A percentile compares a stretch with the other conserved stretches of the same genome.
phyloP scores from a whole-genome alignment of 2,113 vertebrate genomes.

The Numenius arquata region DNA sequence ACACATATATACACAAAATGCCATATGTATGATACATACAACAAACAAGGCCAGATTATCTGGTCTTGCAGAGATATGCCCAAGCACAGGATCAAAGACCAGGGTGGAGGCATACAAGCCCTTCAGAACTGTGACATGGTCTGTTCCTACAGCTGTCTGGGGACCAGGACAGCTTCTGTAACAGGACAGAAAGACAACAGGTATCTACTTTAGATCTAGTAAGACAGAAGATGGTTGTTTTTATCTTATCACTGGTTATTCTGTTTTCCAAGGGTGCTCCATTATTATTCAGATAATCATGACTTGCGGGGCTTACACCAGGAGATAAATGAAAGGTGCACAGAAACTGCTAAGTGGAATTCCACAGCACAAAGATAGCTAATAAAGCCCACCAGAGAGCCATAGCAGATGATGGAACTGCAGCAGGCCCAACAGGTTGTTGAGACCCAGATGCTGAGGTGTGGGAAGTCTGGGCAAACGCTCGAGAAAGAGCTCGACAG shows the following conservation, averaged over 20 bases:
- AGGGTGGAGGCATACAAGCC: background rate
- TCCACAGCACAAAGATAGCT: background rate
- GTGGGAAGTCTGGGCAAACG: background rate
- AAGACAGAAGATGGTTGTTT: background rate
- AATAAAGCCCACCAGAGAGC: background rate
- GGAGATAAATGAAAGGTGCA: background rate
- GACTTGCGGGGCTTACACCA: background rate
- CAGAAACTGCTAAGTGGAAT: background rate
- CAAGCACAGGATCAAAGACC: background rate
- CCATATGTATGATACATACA: background rate
- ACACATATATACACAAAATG: background rate
- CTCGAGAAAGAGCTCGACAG: background rate
- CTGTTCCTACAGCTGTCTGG: background rate
- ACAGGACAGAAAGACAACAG: background rate
- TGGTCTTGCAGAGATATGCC: background rate
- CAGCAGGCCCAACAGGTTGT: background rate
- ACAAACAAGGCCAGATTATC: background rate
- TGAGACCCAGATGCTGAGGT: background rate
- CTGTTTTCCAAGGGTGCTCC: background rate
- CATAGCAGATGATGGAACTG: background rate
- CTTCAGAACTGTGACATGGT: background rate
- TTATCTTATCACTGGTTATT: background rate
- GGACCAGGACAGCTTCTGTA: background rate
- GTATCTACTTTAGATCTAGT: background rate
- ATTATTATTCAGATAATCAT: background rate